phyloP scores from a whole-genome alignment of 1,140 invertebrate genomes.

The Aphaenogaster floridana region DNA sequence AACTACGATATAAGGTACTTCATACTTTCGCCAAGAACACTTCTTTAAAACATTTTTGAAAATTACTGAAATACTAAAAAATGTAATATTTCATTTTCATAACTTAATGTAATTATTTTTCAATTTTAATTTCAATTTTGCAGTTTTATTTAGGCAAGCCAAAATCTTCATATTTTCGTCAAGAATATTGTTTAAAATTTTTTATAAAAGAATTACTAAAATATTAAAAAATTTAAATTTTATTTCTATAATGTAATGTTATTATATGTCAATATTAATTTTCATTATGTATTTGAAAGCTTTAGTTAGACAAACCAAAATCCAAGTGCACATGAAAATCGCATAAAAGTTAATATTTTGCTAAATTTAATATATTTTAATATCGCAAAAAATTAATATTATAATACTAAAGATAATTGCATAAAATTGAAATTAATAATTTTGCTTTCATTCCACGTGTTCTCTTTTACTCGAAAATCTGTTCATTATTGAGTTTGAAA shows the following conservation, averaged over 20 bases:
- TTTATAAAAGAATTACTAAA: background rate
- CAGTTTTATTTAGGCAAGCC: background rate
- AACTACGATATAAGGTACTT: background rate
- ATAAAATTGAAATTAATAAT: background rate
- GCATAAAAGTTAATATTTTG: too few relatives aligned
- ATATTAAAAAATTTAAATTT: background rate
- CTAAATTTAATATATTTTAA: too few relatives aligned
- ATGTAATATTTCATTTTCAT: background rate
- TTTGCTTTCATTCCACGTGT: background rate
- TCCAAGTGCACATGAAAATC: background rate
- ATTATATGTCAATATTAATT: background rate
- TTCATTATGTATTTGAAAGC: background rate
- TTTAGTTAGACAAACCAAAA: background rate
- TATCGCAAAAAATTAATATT: background rate
- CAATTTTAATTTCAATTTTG: background rate
- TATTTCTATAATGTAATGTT: background rate
- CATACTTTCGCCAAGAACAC: background rate
- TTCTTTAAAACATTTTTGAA: background rate
- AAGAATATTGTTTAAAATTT: background rate
- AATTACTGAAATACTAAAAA: background rate
- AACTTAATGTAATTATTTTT: background rate
- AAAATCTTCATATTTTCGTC: background rate
- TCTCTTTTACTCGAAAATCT: background rate
- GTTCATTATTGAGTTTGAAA: conserved; percentile 12
- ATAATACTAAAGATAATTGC: background rate